Evolutionary conservation across 2,113 vertebrate genomes (phyloP).

Genomic region (Ictalurus furcatus): DNA sequence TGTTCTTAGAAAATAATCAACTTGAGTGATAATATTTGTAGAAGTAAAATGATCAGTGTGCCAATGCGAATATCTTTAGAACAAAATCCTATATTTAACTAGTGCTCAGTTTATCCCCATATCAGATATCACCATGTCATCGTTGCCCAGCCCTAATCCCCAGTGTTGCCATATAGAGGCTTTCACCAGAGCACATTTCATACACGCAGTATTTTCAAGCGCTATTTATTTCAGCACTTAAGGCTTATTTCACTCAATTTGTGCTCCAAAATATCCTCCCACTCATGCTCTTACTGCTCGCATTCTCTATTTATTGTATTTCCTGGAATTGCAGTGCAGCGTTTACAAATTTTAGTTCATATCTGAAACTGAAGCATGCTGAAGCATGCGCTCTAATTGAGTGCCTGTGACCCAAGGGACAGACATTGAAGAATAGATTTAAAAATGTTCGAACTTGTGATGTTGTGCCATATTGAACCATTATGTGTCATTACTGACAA

Average conservation of each 20-base stretch:
- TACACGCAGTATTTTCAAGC: background rate
- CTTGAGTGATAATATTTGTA: background rate
- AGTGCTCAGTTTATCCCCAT: background rate
- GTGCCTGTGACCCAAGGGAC: background rate
- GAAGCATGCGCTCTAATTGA: background rate
- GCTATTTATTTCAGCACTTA: background rate
- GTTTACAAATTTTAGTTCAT: background rate
- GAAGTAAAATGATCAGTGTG: background rate
- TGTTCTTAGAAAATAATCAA: background rate
- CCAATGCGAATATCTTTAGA: background rate
- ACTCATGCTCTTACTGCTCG: background rate
- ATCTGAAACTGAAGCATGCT: background rate
- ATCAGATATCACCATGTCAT: background rate
- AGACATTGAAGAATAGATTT: background rate
- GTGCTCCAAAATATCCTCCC: background rate
- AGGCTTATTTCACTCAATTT: background rate
- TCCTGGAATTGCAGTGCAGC: background rate
- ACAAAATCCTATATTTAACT: background rate
- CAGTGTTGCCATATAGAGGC: background rate
- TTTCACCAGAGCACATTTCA: background rate
- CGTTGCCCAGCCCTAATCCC: background rate
- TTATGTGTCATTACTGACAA: background rate
- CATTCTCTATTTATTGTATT: background rate
- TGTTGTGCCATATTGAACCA: background rate
- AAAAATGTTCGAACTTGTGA: background rate